Percentiles rank a stretch among this genome's conserved stretches.
Evolutionary conservation across 2,113 vertebrate genomes (phyloP).

Genomic region (Microtus montanus): DNA sequence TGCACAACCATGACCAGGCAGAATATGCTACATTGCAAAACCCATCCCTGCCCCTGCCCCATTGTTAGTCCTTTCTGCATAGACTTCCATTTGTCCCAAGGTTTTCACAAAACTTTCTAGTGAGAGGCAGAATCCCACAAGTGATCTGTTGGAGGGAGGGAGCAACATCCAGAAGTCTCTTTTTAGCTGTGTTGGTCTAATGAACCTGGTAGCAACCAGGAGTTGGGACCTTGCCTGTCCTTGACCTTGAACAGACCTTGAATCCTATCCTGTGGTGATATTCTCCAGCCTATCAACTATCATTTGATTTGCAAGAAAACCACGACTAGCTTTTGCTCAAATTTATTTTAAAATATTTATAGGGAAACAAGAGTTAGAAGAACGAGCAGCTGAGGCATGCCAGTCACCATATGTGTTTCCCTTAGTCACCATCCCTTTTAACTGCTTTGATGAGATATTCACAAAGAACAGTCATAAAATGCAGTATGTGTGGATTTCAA

Average conservation of each 20-base stretch:
- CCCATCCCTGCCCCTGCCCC: fast-evolving
- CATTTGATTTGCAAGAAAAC: background rate
- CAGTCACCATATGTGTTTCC: background rate
- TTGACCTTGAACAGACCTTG: slow-evolving; percentile 14
- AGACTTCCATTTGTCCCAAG: background rate
- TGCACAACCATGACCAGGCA: too few relatives aligned
- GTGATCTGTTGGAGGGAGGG: background rate
- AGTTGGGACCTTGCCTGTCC: too few relatives aligned
- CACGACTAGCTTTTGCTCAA: background rate
- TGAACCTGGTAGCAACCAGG: too few relatives aligned
- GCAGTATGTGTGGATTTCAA: background rate
- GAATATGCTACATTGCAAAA: background rate
- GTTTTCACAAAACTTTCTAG: background rate
- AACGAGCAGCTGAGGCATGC: too few relatives aligned
- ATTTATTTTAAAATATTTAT: slow-evolving; percentile 30
- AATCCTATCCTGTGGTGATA: background rate
- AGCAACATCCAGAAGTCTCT: background rate
- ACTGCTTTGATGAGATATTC: background rate
- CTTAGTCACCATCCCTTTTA: background rate
- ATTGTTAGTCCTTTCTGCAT: background rate
- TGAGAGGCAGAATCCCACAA: background rate
- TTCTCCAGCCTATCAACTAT: background rate
- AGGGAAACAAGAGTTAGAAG: background rate
- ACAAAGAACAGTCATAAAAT: background rate
- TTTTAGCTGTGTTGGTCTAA: background rate